A percentile compares a stretch with the other conserved stretches of the same genome.
Conservation (phyloP, 1,140 invertebrate species). For the Cardiocondyla obscurior region DNA sequence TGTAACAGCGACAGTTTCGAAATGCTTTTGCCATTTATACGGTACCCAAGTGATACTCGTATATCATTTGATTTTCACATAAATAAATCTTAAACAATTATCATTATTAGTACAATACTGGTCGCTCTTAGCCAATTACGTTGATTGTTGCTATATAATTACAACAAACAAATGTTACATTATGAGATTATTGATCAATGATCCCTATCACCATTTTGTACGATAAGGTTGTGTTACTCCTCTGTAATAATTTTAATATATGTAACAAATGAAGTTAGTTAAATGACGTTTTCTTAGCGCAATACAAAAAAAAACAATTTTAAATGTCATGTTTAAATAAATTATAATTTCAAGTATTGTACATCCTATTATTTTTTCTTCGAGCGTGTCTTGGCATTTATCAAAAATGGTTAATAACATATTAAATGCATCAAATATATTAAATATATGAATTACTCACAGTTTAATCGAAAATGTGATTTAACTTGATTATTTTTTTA, state of each 20-base stretch:
- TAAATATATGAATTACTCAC: not conserved
- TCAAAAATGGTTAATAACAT: conserved; percentile 3
- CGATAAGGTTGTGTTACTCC: conserved; percentile 67
- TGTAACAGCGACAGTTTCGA: conserved; percentile 58
- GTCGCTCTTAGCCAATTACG: conserved; percentile 48
- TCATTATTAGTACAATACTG: conserved; percentile 60
- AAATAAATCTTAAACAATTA: conserved; percentile 51
- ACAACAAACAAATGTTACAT: conserved; percentile 68
- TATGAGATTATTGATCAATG: conserved; percentile 73
- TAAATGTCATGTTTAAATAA: conserved; percentile 35
- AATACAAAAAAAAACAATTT: conserved; percentile 20
- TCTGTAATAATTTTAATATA: conserved; percentile 51
- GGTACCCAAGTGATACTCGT: conserved; percentile 38
- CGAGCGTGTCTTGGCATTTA: not conserved
- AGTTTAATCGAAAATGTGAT: not conserved
- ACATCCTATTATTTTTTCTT: conserved; percentile 17
- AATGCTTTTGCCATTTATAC: conserved; percentile 31
- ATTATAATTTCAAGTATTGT: conserved; percentile 43
- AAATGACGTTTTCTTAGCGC: conserved; percentile 30
- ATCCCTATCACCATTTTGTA: conserved; percentile 75
- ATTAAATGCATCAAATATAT: conserved; percentile 40
- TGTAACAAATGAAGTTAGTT: conserved; percentile 35
- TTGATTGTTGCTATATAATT: conserved; percentile 60
- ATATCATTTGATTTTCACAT: conserved; percentile 18
- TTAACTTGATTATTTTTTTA: conserved; percentile 18